These are phyloP conservation scores for Poeciliopsis occidentalis DNA, from an alignment of 2,113 vertebrate species.

Conservation along the genomic window DNA sequence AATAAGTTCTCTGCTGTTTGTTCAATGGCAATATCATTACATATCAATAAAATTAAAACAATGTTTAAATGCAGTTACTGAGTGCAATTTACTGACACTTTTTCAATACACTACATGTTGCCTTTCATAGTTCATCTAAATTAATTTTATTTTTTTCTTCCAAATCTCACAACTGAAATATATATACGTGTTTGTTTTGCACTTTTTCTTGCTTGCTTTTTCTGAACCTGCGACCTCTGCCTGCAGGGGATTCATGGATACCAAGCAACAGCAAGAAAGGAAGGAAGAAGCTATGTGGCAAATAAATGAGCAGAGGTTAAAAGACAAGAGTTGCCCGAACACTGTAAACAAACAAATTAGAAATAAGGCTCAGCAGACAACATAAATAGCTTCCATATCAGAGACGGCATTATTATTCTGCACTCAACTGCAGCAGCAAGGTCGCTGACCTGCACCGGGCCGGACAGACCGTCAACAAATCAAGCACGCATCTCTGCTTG, in stretches of 20 bases:
- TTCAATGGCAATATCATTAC: too few relatives aligned
- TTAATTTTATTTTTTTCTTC: too few relatives aligned
- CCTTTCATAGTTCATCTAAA: not conserved
- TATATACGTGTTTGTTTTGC: too few relatives aligned
- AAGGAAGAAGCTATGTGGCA: not conserved
- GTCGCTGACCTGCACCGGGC: conserved; percentile 40
- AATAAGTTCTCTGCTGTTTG: too few relatives aligned
- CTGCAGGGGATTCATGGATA: not conserved
- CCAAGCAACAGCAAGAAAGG: too few relatives aligned
- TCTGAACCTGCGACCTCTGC: not conserved
- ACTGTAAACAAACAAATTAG: conserved; percentile 40
- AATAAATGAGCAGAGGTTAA: conserved; percentile 12
- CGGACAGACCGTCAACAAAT: conserved; percentile 2
- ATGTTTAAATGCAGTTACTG: too few relatives aligned
- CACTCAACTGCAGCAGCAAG: conserved; percentile 53
- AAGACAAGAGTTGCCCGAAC: conserved; percentile 11
- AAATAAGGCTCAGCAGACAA: conserved; percentile 20
- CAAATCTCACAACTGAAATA: too few relatives aligned
- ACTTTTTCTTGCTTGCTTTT: not conserved
- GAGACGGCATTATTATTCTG: conserved; percentile 41
- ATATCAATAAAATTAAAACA: not conserved
- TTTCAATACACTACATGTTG: not conserved
- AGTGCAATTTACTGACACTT: not conserved
- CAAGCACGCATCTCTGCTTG: conserved; percentile 27
- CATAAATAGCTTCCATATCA: conserved; percentile 42